Evolutionary conservation across 2,888 invertebrate genomes (phyloP), one percentile per base, ranked within the genome.

Genomic region (Cryptus armator): DNA sequence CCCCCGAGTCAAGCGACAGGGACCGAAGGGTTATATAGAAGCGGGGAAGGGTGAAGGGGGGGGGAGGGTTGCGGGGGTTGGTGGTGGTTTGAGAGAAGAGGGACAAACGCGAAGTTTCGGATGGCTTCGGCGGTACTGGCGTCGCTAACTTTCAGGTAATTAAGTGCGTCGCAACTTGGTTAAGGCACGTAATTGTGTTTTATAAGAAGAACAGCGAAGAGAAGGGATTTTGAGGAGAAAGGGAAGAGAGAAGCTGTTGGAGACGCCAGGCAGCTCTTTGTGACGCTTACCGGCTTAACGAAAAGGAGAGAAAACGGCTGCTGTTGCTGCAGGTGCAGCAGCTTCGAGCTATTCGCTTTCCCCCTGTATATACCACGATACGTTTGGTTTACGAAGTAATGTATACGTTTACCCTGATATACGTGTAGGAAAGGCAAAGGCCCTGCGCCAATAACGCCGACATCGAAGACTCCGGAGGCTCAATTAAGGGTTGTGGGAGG

Each of bases 181-280:
- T 90, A 87, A 90, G 89, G 88, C 89, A 89, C 87, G 89, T 92
- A 92, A 92, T 92, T 92, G 90, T 90, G 88, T 92, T 92, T 91
- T 91, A 88, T 87, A 90, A 89, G 89, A 88, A 83, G 76, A 71
- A 53, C 5, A 29, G 9, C 9, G 12, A 12, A 12, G 32, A 16
- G 59, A 7, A 10, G 46, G 43, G 46, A 12, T 14, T 19, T 56
- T 56, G 3, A 32, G 10, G 59, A 32, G 37, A 24, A 19, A 51
- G 19, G 44, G 46, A 37, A 44, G 68, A 12, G 16, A 24, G 12
- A 70, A 37, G 70, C n/a, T 56, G 64, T 37, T n/a, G 59, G 56
- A 67, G 79, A 85, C 67, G 67, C 81, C 46, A 3, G 71, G 72
- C 37, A 37, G 81, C 86, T 87, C 87, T 88, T 85, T 86, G 83